These are phyloP conservation scores for Mesembrinibis cayennensis DNA, from an alignment of 2,113 vertebrate genomes.

Conservation along the genomic window DNA sequence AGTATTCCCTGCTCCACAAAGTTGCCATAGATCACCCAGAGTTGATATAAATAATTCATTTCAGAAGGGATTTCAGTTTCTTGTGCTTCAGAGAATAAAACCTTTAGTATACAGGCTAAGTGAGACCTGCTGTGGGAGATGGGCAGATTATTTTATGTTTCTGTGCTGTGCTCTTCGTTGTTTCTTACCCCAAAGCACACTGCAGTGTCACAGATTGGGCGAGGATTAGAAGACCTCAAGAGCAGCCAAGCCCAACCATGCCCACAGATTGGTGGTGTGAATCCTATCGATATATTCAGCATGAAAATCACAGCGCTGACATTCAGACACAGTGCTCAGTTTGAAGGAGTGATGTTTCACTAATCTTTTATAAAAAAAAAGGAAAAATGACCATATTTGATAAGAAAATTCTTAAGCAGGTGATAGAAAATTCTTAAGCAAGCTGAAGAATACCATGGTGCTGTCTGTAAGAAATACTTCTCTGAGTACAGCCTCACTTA, in stretches of 20 bases:
- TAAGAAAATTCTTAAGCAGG: not conserved
- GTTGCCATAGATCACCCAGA: not conserved
- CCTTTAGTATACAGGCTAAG: not conserved
- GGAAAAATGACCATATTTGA: not conserved
- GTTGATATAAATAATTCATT: not conserved
- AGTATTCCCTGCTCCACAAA: not conserved
- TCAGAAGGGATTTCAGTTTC: not conserved
- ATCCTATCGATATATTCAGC: not conserved
- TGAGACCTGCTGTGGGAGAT: not conserved
- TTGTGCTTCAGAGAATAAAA: not conserved
- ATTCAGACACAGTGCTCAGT: not conserved
- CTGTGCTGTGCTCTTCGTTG: not conserved
- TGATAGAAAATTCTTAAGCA: not conserved
- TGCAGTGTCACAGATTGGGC: not conserved
- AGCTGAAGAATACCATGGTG: not conserved
- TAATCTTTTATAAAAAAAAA: not conserved
- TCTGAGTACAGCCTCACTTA: not conserved
- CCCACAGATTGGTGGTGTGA: not conserved
- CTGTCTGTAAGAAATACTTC: not conserved
- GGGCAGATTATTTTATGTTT: not conserved
- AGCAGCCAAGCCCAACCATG: not conserved
- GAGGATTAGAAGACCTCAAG: not conserved
- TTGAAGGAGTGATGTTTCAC: not conserved
- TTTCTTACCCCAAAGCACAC: not conserved
- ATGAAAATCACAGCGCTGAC: not conserved